Conservation (phyloP, 2,888 invertebrate species). For the Choristoneura rosaceana region DNA sequence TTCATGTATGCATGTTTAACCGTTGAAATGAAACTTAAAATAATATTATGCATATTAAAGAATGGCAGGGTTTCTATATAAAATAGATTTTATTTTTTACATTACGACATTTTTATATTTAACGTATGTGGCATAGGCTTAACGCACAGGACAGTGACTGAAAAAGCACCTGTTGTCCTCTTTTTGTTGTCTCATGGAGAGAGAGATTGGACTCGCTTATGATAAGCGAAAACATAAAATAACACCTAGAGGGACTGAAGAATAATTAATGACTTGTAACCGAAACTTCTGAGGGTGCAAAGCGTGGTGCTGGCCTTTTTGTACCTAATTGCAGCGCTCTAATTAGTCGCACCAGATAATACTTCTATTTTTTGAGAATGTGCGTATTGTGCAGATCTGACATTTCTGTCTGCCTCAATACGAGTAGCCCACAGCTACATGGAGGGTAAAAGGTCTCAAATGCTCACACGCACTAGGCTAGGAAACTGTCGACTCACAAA, state of each 20-base stretch:
- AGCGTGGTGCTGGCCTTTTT: background rate
- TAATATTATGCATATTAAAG: background rate
- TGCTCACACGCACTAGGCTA: background rate
- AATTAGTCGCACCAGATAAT: constrained; percentile 3
- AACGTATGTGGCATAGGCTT: background rate
- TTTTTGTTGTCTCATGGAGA: too few species aligned
- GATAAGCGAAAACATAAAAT: too few species aligned
- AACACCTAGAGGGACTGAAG: background rate
- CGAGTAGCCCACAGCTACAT: background rate
- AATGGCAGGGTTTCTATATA: background rate
- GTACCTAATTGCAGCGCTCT: background rate
- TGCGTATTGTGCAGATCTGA: background rate
- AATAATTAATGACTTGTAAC: background rate
- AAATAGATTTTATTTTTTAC: background rate
- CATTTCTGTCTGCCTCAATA: background rate
- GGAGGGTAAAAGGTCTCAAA: background rate
- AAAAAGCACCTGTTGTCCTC: background rate
- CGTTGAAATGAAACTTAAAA: background rate
- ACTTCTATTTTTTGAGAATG: constrained; percentile 9
- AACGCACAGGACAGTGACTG: background rate
- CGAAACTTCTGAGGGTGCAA: background rate
- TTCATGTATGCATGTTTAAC: background rate
- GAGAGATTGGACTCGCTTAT: too few species aligned
- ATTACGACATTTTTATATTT: too few species aligned
- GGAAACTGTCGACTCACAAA: constrained; percentile 20